phyloP scores from a whole-genome alignment of 1,140 invertebrate genomes.

The Gerris buenoi region DNA sequence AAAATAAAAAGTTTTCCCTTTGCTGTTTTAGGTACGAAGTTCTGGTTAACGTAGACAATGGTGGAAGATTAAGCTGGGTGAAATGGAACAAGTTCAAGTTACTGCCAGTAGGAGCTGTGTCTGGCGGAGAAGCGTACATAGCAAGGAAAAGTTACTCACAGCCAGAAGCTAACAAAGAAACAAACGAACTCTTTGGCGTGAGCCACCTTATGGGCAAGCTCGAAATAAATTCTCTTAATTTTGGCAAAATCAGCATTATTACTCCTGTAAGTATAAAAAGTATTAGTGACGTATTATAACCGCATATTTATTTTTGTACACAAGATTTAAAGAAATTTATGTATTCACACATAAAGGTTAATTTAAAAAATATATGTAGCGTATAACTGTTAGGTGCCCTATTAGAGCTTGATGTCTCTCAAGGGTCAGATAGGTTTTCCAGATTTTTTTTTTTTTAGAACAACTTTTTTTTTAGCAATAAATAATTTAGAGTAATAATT shows the following conservation, averaged over 20 bases:
- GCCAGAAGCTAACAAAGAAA: conserved; percentile 4
- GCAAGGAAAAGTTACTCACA: conserved; percentile 10
- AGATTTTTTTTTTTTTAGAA: no score
- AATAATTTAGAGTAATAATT: no score
- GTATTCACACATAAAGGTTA: no score
- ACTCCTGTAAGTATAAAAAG: conserved; percentile 33
- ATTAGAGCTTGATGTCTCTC: no score
- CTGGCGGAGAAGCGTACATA: conserved; percentile 29
- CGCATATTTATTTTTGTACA: no score
- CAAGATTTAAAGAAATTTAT: no score
- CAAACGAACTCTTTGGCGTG: conserved; percentile 24
- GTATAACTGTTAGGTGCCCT: no score
- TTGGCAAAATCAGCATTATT: conserved; percentile 46
- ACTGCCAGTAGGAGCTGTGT: conserved; percentile 46
- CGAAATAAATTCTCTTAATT: conserved; percentile 39
- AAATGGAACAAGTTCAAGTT: conserved; percentile 47
- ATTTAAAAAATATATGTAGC: no score
- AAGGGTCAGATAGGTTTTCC: no score
- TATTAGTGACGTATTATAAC: neutral
- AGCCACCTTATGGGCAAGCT: conserved; percentile 51
- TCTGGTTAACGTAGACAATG: conserved; percentile 56
- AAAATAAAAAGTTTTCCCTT: no score
- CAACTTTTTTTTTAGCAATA: no score
- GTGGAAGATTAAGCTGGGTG: conserved; percentile 55
- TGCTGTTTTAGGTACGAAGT: conserved; percentile 43